Evolutionary conservation across 2,797 vertebrate genomes (phyloP), one percentile per base, ranked within the genome.

Genomic region (Alcedo quadribrachys): DNA sequence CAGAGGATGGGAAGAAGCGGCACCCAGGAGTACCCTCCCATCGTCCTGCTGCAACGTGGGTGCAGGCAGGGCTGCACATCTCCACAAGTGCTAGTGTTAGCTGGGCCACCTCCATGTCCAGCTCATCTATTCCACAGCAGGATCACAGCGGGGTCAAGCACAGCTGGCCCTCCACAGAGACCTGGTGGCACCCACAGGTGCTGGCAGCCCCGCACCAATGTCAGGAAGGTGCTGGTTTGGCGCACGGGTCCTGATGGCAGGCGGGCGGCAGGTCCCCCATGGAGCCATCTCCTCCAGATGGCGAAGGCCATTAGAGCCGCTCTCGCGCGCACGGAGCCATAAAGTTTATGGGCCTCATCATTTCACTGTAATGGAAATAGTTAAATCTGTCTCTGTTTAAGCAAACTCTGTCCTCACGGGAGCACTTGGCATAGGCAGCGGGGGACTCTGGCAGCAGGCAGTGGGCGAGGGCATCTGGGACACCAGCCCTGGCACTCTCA

Each of bases 331-430:
- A 71, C 18, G 7, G 85, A 96, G 88, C 94, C 88, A 94, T 96
- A 97, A 97, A 97, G 95, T 96, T 97, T 97, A 97, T 97, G 95
- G 95, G 83, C 92, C 95, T 96, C 96, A 96, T 97, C 96, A 96
- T 96, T 97, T 96, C 87, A 91, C 91, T 96, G 95, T 97, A 96
- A 97, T 97, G 95, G 96, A 96, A 97, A 95, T 96, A 96, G 96
- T 96, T 97, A 96, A 96, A 96, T 95, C 93, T 94, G 81, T 96
- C 88, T 93, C 96, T 79, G 92, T 96, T 96, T 97, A 97, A 97
- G 95, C 95, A 97, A 97, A 96, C 96, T 96, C 78, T 96, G 94
- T 87, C 94, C 96, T 92, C 96, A 0, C 10, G 91, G 96, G 96
- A 96, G 88, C 16, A 7, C 33, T 90, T 73, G 75, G 54, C 0